These are phyloP conservation scores for Trematomus loennbergii DNA, from an alignment of 2,113 vertebrate genomes.

Conservation along the genomic window DNA sequence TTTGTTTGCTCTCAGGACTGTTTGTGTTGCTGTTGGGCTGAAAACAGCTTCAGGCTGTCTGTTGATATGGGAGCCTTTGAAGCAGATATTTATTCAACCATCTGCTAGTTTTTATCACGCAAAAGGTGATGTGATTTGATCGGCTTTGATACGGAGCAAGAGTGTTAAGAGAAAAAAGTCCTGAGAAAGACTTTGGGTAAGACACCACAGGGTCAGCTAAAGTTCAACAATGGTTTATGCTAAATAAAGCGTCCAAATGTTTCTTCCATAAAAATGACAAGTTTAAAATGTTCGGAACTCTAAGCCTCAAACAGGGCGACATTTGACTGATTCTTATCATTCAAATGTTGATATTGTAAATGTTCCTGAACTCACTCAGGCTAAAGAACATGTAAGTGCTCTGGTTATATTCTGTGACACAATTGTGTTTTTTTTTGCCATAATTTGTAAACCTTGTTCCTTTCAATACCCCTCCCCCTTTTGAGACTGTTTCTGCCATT, in stretches of 20 bases:
- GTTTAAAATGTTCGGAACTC: not conserved
- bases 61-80: not conserved
- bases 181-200: not conserved
- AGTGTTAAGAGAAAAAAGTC: not conserved
- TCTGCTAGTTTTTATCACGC: not conserved
- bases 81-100: slow-evolving; percentile 10
- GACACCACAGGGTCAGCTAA: not conserved
- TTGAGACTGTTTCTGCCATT: not conserved
- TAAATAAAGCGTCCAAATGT: not conserved
- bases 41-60: slow-evolving; percentile 2
- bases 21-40: not conserved
- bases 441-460: not conserved
- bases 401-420: not conserved
- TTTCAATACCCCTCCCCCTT: not conserved
- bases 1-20: not conserved
- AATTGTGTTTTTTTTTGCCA: not conserved
- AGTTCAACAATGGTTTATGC: not conserved
- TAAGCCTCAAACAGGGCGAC: not conserved
- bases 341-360: no score
- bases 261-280: not conserved
- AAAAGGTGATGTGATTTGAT: slow-evolving; percentile 5
- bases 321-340: not conserved
- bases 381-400: not conserved
- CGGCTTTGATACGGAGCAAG: not conserved
- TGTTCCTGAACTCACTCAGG: no score